Evolutionary conservation across 2,113 vertebrate species (phyloP), one percentile per base, ranked within the genome.

Genomic region (Sinocyclocheilus anophthalmus): DNA sequence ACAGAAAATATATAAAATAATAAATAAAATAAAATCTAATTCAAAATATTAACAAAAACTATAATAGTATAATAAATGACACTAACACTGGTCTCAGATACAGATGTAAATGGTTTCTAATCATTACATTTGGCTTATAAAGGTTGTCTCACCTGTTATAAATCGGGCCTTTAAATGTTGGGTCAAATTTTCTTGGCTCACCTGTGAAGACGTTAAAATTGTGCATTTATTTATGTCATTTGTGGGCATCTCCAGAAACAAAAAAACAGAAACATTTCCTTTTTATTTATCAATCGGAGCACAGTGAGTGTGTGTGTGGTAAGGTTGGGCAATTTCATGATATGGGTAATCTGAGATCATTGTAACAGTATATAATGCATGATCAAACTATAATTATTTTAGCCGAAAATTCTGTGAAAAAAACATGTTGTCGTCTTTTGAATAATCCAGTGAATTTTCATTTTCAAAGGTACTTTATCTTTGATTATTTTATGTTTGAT

Each of bases 81-180:
- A 63, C 3, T 50, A 63, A 63, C n/a, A 65, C 61, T 26, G 61
- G 2, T 63, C 7, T 33, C 55, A 55, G 53, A 55, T 55, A 8
- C 16, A 55, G 6, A 5, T 55, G 10, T 4, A 55, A 16, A 45
- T 10, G 4, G 7, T 67, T 67, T 48, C 13, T 30, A 48, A 65
- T 30, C 24, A 9, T 12, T 26, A 30, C 5, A 45, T 63, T 26
- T 22, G 72, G 8, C 13, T 33, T 14, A 80, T 80, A 67, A 48
- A 67, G 3, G 24, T 45, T 50, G 53, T 72, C 79, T 91, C 84
- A 94, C 94, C 94, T 93, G 92, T 92, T 92, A 45, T 94, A 83
- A 24, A 93, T 91, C 1, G 97, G 97, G 3, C 97, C 97, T 90
- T 95, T 99, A 93, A 99, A 99, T 33, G 92, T 94, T 0, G 97